Base-by-base conservation (phyloP, 2,797 vertebrate genomes). In the Gadopsis bispinosus region DNA sequence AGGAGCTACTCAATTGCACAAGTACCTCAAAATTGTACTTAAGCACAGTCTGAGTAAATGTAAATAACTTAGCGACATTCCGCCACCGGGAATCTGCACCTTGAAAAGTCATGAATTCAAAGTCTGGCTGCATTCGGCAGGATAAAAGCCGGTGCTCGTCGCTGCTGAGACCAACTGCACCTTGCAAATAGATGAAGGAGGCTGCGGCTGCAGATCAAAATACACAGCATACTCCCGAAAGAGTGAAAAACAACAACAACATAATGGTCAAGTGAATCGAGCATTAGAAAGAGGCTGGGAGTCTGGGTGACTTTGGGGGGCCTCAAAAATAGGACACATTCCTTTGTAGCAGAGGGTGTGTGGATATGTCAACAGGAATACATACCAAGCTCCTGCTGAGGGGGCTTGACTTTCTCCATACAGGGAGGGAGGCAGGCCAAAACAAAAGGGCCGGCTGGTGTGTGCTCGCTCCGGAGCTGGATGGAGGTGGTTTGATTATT, bases 291-390 rank as follows among this genome's bases (percentile, higher is more conserved):
- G 83, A 83, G 64, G 76, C 66, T 84, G 75, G 51, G 63, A 80
- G 77, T 84, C 80, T 77, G 78, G 55, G 75, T 82, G 79, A 82
- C 83, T 89, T 83, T 47, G 60, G 84, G 88, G 88, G 87, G 85
- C 87, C 88, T 6, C 83, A 63, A 87, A 88, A 88, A 88, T 87
- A 91, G 92, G 89, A 88, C 87, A 81, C 92, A 93, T 93, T 94
- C 92, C 88, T 91, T 80, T 83, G 82, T 79, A 86, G 81, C 71
- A 67, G 79, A 80, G 84, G 59, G 73, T 83, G 77, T 83, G 78
- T 88, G 86, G 86, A 81, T 88, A 37, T 91, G 89, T 90, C 81
- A 88, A 90, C 88, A 91, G 80, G 79, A 88, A 88, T 87, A 84
- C 86, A 88, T 88, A 90, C 89, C 85, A 88, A 80, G 78, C 79